Evolutionary conservation across 2,113 vertebrate genomes (phyloP).

Genomic region (Pollachius pollachius): DNA sequence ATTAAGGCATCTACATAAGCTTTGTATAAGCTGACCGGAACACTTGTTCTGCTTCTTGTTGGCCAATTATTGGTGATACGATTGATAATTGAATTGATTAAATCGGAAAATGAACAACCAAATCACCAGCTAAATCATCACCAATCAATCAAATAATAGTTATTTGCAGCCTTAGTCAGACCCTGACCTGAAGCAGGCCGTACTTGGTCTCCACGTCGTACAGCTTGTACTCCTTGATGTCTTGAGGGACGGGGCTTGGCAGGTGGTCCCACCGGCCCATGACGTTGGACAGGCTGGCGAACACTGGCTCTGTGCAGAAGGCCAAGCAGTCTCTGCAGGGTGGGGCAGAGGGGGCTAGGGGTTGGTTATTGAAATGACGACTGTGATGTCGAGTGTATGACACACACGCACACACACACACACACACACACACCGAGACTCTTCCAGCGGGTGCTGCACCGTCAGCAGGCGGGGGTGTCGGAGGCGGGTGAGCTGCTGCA

Average conservation of each 20-base stretch:
- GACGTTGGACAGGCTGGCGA: slow-evolving; percentile 94
- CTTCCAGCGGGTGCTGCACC: slow-evolving; percentile 97
- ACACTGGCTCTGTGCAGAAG: slow-evolving; percentile 97
- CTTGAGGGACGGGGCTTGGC: slow-evolving; percentile 85
- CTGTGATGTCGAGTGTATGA: background rate
- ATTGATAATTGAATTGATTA: no score
- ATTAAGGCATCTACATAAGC: no score
- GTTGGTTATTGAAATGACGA: background rate
- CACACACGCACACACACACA: background rate
- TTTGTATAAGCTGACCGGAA: no score
- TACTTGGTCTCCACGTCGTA: slow-evolving; percentile 97
- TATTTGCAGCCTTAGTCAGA: no score
- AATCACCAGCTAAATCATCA: no score
- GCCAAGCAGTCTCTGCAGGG: slow-evolving; percentile 89
- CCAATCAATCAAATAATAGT: no score
- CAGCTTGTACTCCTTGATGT: slow-evolving; percentile 96
- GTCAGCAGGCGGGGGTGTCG: slow-evolving; percentile 94
- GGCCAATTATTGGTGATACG: no score
- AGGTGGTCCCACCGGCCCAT: slow-evolving; percentile 95
- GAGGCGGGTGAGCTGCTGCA: slow-evolving; percentile 93
- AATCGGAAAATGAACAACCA: no score
- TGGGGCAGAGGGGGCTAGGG: background rate
- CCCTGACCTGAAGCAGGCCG: slow-evolving; percentile 89
- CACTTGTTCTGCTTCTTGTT: no score
- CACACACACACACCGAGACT: slow-evolving; percentile 83